Percentiles rank a stretch among this genome's conserved stretches.
These are phyloP conservation scores for Heliconius hewitsoni DNA, from an alignment of 1,140 invertebrate genomes.

Conservation along the genomic window DNA sequence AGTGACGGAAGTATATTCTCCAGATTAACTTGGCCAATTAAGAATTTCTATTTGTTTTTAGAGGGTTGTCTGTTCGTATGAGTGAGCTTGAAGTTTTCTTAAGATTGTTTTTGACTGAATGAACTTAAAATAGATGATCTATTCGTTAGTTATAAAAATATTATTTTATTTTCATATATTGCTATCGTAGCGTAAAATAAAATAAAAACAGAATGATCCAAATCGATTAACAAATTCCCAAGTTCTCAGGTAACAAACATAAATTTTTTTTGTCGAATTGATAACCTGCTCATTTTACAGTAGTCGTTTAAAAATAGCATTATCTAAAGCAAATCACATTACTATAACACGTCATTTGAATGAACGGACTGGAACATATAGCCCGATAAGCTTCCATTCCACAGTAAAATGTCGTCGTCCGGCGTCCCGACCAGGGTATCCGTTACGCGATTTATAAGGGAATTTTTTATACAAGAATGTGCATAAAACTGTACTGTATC, in stretches of 20 bases:
- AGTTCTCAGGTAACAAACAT: too few species aligned
- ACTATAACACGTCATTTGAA: slow-evolving; percentile 13
- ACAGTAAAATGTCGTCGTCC: slow-evolving; percentile 29
- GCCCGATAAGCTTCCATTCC: slow-evolving; percentile 31
- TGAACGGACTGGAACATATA: slow-evolving; percentile 28
- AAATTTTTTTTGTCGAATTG: too few species aligned
- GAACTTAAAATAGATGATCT: neutral
- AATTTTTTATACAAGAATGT: slow-evolving; percentile 38
- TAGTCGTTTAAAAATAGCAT: too few species aligned
- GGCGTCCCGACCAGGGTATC: slow-evolving; percentile 23
- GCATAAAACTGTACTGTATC: slow-evolving; percentile 34
- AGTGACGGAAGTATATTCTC: slow-evolving; percentile 3
- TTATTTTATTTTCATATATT: too few species aligned
- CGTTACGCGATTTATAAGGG: slow-evolving; percentile 35
- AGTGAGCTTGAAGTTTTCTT: neutral
- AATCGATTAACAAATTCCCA: too few species aligned
- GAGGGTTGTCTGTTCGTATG: neutral
- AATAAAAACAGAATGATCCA: too few species aligned
- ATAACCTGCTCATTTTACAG: too few species aligned
- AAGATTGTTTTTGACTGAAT: neutral
- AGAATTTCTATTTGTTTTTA: neutral
- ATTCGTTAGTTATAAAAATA: too few species aligned
- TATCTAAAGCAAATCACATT: neutral
- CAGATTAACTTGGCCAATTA: slow-evolving; percentile 7
- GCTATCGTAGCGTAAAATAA: too few species aligned